These are phyloP conservation scores for Dryoscopus gambensis DNA, from an alignment of 2,113 vertebrate genomes.

Conservation along the genomic window DNA sequence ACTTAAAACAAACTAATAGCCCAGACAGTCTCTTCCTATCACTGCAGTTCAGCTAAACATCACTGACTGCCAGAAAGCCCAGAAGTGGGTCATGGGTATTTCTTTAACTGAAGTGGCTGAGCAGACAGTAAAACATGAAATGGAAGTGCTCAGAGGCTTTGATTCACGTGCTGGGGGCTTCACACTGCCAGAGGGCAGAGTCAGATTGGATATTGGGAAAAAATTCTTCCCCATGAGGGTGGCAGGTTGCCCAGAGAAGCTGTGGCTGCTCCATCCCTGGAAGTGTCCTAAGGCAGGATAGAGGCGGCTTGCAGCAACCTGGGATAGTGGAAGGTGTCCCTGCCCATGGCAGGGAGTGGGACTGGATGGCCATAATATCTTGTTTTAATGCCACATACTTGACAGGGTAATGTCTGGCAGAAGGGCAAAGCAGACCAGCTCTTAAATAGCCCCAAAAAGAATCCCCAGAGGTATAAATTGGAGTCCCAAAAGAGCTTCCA, in stretches of 20 bases:
- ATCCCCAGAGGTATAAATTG: background rate
- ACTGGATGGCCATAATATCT: background rate
- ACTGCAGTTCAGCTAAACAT: background rate
- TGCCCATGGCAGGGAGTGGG: background rate
- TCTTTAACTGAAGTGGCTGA: background rate
- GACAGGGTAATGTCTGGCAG: background rate
- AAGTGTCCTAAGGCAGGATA: fast-evolving
- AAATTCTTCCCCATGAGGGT: background rate
- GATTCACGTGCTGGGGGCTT: background rate
- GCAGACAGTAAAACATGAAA: background rate
- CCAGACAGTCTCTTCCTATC: background rate
- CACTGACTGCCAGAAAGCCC: background rate
- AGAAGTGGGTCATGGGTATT: background rate
- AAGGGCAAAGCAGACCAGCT: background rate
- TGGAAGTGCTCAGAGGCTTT: background rate
- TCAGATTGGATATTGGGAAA: background rate
- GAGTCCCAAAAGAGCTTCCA: background rate
- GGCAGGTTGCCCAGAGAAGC: background rate
- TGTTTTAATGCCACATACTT: background rate
- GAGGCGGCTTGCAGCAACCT: fast-evolving
- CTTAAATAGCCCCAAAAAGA: background rate
- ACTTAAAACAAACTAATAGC: background rate
- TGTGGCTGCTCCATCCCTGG: background rate
- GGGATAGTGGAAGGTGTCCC: background rate
- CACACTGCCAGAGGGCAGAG: background rate